A percentile compares a stretch with the other conserved stretches of the same genome.
These are phyloP conservation scores for Caenorhabditis sp. DNA, from an alignment of 2,888 invertebrate genomes.

Conservation along the genomic window DNA sequence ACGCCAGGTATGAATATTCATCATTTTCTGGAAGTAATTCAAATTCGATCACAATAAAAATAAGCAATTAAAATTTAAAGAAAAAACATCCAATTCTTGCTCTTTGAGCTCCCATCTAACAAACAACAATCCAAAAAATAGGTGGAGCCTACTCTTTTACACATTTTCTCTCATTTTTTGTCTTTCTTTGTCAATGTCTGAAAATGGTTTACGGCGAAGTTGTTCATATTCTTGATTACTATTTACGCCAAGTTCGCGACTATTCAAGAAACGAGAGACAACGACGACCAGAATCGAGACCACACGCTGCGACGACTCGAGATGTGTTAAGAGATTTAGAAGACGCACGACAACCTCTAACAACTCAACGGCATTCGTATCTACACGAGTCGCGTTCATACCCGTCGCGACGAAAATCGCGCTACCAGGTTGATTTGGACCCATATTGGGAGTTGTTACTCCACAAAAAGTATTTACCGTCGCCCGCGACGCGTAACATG, in stretches of 20 bases:
- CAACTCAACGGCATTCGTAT: neutral
- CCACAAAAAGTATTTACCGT: constrained; percentile 26
- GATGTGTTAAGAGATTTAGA: neutral
- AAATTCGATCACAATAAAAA: no score
- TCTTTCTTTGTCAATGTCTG: neutral
- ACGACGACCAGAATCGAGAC: neutral
- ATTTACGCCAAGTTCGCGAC: constrained; percentile 34
- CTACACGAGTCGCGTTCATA: neutral
- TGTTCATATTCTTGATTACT: constrained; percentile 53
- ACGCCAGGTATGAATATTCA: no score
- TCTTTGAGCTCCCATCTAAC: neutral
- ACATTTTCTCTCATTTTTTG: neutral
- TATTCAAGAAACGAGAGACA: constrained; percentile 21
- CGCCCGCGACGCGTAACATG: constrained; percentile 51
- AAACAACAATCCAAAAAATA: no score
- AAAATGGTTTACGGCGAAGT: constrained; percentile 50
- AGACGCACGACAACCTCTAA: neutral
- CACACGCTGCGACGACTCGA: no score
- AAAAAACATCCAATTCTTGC: neutral
- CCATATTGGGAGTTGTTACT: constrained; percentile 37
- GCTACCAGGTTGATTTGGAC: constrained; percentile 36
- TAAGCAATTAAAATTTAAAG: neutral
- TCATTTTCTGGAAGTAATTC: no score
- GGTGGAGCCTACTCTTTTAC: neutral
- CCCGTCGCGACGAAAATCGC: constrained; percentile 19